Evolutionary conservation across 1,140 invertebrate species (phyloP).

Genomic region (Drosophila truncata): DNA sequence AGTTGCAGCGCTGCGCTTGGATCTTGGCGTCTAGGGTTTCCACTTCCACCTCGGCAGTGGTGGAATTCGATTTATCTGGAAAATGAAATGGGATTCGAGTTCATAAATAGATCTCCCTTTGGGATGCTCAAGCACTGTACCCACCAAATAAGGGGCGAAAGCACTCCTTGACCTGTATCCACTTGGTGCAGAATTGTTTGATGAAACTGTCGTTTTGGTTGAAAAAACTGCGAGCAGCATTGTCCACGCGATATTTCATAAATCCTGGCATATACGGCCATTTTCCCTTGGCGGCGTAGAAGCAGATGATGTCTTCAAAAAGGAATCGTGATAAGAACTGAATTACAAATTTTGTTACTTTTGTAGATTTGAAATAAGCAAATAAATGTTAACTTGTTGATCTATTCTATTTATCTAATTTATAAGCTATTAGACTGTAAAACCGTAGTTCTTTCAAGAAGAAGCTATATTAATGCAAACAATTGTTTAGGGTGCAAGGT

Average conservation of each 20-base stretch:
- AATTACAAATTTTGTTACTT: neutral
- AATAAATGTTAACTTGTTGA: neutral
- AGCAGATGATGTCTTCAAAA: conserved; percentile 78
- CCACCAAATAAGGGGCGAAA: conserved; percentile 77
- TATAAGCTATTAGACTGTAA: neutral
- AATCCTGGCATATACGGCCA: conserved; percentile 83
- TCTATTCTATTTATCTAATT: neutral
- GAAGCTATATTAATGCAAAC: neutral
- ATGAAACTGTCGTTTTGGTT: conserved; percentile 76
- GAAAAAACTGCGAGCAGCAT: conserved; percentile 65
- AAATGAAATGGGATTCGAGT: neutral
- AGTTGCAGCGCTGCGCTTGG: conserved; percentile 51
- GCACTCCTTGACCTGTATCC: conserved; percentile 80
- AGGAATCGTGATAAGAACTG: neutral
- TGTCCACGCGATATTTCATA: conserved; percentile 74
- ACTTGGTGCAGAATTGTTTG: conserved; percentile 76
- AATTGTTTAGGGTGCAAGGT: neutral
- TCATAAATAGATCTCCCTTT: neutral
- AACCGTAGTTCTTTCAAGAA: neutral
- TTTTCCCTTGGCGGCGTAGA: conserved; percentile 82
- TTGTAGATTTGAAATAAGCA: neutral
- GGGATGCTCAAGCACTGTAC: neutral
- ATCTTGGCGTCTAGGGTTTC: conserved; percentile 58
- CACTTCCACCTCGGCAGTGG: conserved; percentile 31
- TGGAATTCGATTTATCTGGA: conserved; percentile 55